Conservation (phyloP, 2,888 invertebrate genomes). For the Philereme vetulata region DNA sequence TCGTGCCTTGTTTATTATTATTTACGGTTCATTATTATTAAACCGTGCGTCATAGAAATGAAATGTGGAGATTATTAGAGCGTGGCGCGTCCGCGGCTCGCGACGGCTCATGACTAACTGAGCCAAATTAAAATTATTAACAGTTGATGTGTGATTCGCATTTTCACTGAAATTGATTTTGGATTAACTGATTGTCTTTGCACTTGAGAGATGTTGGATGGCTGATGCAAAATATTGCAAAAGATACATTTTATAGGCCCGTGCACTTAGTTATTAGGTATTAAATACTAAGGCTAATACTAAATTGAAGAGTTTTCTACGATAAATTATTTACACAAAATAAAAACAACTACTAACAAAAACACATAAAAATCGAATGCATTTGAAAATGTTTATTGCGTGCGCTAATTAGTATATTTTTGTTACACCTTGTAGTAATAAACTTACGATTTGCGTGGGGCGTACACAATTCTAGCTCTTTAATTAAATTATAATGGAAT, state of each 20-base stretch:
- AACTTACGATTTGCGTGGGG: constrained; percentile 13
- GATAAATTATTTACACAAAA: too few species aligned
- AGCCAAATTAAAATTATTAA: constrained; percentile 74
- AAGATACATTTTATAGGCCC: too few species aligned
- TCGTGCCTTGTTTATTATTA: constrained; percentile 57
- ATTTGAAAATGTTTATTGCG: background rate
- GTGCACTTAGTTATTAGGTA: too few species aligned
- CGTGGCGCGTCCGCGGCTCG: constrained; percentile 66
- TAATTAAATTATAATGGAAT: constrained; percentile 16
- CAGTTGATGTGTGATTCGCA: constrained; percentile 57
- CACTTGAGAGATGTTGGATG: too few species aligned
- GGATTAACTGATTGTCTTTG: constrained; percentile 12
- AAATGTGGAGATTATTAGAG: constrained; percentile 76
- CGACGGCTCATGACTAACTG: constrained; percentile 70
- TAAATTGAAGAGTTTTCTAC: too few species aligned
- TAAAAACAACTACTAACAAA: too few species aligned
- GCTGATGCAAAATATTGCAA: too few species aligned
- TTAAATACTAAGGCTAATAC: too few species aligned
- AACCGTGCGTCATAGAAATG: constrained; percentile 66
- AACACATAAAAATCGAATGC: too few species aligned
- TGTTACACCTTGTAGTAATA: background rate
- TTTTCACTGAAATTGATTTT: constrained; percentile 48
- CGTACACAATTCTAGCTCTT: background rate
- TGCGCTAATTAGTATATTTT: constrained; percentile 6
- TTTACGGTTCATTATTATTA: constrained; percentile 61